These are phyloP conservation scores for Syncerus caffer DNA, from an alignment of 2,797 vertebrate genomes.

Conservation along the genomic window DNA sequence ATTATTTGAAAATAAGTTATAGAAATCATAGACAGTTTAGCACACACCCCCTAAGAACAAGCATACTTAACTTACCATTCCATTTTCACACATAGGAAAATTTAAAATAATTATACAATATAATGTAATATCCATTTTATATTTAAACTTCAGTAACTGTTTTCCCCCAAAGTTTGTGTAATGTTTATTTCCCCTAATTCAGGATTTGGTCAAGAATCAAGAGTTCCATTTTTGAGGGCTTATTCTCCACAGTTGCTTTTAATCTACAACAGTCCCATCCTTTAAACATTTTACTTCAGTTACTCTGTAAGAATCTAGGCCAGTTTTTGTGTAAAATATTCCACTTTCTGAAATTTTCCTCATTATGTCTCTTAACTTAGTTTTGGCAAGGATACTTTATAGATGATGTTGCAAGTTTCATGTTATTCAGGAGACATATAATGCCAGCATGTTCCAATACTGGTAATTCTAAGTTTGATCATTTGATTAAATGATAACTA, in stretches of 20 bases:
- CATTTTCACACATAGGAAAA: background rate
- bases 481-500: background rate
- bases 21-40: background rate
- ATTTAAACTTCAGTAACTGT: background rate
- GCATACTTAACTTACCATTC: rapidly evolving
- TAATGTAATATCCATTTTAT: background rate
- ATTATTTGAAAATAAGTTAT: background rate
- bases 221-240: background rate
- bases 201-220: background rate
- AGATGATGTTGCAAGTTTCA: background rate
- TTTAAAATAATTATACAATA: background rate
- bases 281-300: background rate
- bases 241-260: background rate
- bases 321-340: background rate
- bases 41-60: background rate
- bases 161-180: rapidly evolving
- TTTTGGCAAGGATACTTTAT: background rate
- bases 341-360: background rate
- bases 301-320: background rate
- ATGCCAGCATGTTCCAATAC: background rate
- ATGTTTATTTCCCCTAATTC: background rate
- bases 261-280: background rate
- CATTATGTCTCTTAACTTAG: background rate
- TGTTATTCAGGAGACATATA: background rate
- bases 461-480: background rate